These are phyloP conservation scores for Habropoda laboriosa DNA, from an alignment of 1,140 invertebrate species.

Conservation along the genomic window DNA sequence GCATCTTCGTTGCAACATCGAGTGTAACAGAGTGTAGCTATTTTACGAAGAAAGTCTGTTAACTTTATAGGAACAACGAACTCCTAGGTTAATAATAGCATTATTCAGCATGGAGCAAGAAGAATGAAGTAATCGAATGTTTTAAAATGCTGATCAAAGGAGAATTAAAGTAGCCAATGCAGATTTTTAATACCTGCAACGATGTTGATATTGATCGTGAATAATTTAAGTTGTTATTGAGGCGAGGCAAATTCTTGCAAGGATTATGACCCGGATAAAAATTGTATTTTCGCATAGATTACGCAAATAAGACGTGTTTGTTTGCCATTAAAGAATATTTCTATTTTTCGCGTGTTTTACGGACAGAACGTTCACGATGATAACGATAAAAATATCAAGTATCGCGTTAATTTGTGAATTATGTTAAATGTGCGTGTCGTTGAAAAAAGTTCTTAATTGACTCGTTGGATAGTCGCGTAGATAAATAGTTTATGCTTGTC, in stretches of 20 bases:
- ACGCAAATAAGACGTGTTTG: neutral
- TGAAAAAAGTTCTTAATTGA: neutral
- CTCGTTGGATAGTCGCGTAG: neutral
- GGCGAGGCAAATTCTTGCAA: neutral
- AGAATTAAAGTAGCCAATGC: neutral
- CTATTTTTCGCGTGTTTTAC: too few relatives aligned
- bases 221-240: neutral
- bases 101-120: neutral
- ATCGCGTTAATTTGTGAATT: too few relatives aligned
- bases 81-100: neutral
- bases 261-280: neutral
- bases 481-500: too few relatives aligned
- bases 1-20: neutral
- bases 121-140: neutral
- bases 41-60: neutral
- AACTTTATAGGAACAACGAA: neutral
- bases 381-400: too few relatives aligned
- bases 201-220: neutral
- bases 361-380: too few relatives aligned
- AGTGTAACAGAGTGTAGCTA: neutral
- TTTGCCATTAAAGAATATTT: neutral
- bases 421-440: neutral
- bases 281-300: neutral
- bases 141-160: neutral
- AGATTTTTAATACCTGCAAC: neutral